Conservation (phyloP, 2,888 invertebrate species). For the Drosophila nigricruria region DNA sequence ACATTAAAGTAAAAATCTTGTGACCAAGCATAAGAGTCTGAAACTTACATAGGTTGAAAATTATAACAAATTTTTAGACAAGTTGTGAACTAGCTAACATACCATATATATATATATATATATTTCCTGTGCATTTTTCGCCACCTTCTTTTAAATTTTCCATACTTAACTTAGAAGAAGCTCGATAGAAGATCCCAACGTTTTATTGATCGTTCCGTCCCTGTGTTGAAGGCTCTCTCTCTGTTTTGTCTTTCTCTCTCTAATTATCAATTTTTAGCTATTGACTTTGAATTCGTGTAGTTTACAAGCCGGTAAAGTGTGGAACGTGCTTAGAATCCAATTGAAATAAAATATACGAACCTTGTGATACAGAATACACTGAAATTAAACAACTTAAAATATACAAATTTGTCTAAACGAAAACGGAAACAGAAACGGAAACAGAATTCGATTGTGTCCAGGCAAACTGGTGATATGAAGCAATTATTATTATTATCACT, state of each 20-base stretch:
- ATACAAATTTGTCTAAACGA: conserved; percentile 8
- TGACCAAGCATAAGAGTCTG: conserved; percentile 79
- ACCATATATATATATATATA: not conserved
- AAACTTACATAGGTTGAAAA: conserved; percentile 72
- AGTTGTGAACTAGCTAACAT: conserved; percentile 16
- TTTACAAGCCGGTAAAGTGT: not conserved
- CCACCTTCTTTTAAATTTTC: not conserved
- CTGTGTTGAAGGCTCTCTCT: conserved; percentile 32
- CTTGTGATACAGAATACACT: conserved; percentile 60
- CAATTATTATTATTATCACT: conserved; percentile 73
- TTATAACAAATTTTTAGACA: conserved; percentile 36
- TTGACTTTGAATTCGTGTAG: conserved; percentile 6
- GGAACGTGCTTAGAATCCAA: conserved; percentile 42
- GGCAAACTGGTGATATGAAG: conserved; percentile 72
- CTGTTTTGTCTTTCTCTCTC: not conserved
- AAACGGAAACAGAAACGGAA: conserved; percentile 18
- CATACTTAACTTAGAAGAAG: conserved; percentile 2
- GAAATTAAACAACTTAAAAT: conserved; percentile 26
- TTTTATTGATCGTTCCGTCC: conserved; percentile 55
- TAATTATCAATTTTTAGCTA: conserved; percentile 16
- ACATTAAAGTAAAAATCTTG: conserved; percentile 56
- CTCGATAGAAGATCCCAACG: conserved; percentile 45
- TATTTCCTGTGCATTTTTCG: conserved; percentile 8
- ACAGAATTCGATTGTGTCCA: conserved; percentile 48
- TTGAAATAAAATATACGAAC: conserved; percentile 18